Conservation (phyloP, 1,140 invertebrate species). For the Drosophila asahinai region DNA sequence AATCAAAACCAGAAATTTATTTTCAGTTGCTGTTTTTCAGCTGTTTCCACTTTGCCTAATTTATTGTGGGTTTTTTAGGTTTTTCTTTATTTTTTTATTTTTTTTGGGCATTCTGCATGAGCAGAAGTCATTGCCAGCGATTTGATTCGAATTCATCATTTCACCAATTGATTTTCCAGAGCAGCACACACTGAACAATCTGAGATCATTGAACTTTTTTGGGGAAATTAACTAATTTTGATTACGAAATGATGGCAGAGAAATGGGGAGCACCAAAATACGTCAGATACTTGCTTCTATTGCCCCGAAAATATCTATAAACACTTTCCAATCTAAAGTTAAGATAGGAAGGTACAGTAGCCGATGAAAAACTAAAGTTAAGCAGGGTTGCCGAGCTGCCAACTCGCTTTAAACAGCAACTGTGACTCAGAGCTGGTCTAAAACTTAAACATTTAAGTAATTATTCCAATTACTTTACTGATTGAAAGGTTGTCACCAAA, state of each 20-base stretch:
- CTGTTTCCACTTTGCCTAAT: constrained; percentile 29
- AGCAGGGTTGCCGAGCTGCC: not conserved
- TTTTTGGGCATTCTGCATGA: constrained; percentile 7
- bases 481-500: constrained; percentile 58
- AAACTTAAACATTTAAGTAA: not conserved
- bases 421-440: not conserved
- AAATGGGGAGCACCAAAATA: constrained; percentile 14
- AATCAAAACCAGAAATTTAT: constrained; percentile 63
- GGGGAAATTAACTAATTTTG: constrained; percentile 15
- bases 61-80: constrained; percentile 21
- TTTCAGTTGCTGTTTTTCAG: constrained; percentile 16
- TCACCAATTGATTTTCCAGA: constrained; percentile 35
- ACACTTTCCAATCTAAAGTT: no score
- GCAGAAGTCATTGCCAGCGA: constrained; percentile 36
- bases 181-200: constrained; percentile 11
- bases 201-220: constrained; percentile 41
- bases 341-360: not conserved
- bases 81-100: not conserved
- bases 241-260: constrained; percentile 9
- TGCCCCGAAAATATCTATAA: constrained; percentile 34
- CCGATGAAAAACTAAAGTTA: not conserved
- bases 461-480: constrained; percentile 16
- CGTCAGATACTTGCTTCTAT: constrained; percentile 8
- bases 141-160: constrained; percentile 45
- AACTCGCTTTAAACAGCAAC: not conserved